Evolutionary conservation across 2,797 vertebrate species (phyloP).

Genomic region (Phataginus tricuspis): DNA sequence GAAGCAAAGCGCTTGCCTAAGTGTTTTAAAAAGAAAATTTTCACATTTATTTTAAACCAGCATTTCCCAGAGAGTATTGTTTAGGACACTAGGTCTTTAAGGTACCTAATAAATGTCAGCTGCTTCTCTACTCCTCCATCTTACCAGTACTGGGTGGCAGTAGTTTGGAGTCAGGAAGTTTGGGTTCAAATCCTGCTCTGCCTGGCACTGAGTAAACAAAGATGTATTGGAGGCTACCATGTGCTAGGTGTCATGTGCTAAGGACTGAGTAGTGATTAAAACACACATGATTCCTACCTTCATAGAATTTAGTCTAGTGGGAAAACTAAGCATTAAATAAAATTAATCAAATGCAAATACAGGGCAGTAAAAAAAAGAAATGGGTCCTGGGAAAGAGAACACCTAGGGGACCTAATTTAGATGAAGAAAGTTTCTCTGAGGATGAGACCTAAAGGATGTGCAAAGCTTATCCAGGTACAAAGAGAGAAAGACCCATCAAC

Average conservation of each 20-base stretch:
- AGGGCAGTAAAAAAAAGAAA: background rate
- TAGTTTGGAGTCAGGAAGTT: slow-evolving; percentile 12
- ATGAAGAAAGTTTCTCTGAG: background rate
- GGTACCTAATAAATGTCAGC: background rate
- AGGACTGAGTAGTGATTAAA: background rate
- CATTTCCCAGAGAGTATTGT: background rate
- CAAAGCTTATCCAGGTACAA: background rate
- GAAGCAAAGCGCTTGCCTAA: slow-evolving; percentile 98
- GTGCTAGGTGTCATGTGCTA: background rate
- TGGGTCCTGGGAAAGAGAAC: slow-evolving; percentile 4
- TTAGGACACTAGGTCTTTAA: slow-evolving; percentile 46
- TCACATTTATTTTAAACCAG: slow-evolving; percentile 42
- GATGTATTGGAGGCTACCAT: background rate
- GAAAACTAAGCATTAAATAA: background rate
- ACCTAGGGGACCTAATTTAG: background rate
- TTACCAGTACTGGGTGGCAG: background rate
- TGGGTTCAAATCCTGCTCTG: slow-evolving; percentile 5
- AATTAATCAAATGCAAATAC: slow-evolving; percentile 18
- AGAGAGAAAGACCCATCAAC: background rate
- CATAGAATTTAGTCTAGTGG: background rate
- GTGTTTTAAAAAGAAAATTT: slow-evolving; percentile 76
- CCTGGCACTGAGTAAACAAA: background rate
- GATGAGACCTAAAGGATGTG: background rate
- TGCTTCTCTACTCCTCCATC: background rate
- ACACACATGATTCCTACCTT: background rate